Percentiles rank a stretch among this genome's conserved stretches.
These are phyloP conservation scores for Sandelia bainsii DNA, from an alignment of 2,797 vertebrate species.

Conservation along the genomic window DNA sequence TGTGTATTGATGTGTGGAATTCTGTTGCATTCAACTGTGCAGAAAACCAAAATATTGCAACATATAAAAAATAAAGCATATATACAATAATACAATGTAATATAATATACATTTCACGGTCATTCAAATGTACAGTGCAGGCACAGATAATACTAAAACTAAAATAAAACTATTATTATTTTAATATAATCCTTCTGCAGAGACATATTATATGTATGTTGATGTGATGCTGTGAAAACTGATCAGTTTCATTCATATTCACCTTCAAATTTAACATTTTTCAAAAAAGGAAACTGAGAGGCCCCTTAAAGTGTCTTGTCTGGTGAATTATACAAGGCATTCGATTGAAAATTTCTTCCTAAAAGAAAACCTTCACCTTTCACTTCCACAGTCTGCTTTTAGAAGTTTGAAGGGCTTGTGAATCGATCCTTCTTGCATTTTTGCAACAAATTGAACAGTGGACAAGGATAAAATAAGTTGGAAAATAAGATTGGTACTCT, in stretches of 20 bases:
- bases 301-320: slow-evolving; percentile 4
- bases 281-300: not conserved
- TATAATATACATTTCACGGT: not conserved
- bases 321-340: slow-evolving; percentile 31
- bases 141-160: slow-evolving; percentile 3
- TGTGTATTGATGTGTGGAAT: slow-evolving; percentile 27
- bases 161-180: slow-evolving; percentile 1
- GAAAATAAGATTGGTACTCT: slow-evolving; percentile 37
- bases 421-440: slow-evolving; percentile 44
- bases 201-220: slow-evolving; percentile 17
- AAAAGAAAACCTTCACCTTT: slow-evolving; percentile 35
- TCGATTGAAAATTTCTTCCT: slow-evolving; percentile 11
- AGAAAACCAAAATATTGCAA: not conserved
- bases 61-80: not conserved
- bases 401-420: slow-evolving; percentile 40
- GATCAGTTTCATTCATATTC: slow-evolving; percentile 41
- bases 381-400: slow-evolving; percentile 31
- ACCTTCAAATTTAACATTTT: slow-evolving; percentile 28
- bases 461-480: slow-evolving; percentile 30
- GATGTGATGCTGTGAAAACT: slow-evolving; percentile 21
- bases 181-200: not conserved
- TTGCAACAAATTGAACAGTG: slow-evolving; percentile 25
- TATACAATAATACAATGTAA: not conserved
- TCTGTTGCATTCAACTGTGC: slow-evolving; percentile 28
- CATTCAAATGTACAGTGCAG: not conserved